phyloP scores from a whole-genome alignment of 2,113 vertebrate species.

The Vombatus ursinus region DNA sequence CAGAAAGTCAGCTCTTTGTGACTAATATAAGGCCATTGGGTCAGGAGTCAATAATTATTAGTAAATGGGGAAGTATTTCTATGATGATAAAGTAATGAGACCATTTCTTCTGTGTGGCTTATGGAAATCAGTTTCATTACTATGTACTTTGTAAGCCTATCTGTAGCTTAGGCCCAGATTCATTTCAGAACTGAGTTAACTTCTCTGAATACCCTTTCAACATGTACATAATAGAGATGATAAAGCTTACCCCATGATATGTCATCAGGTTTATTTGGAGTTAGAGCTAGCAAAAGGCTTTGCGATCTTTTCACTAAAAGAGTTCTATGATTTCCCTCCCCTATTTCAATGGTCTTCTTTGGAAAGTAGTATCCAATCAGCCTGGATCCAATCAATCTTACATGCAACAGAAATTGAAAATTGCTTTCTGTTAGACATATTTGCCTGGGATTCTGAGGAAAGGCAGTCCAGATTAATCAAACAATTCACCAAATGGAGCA shows the following conservation, averaged over 20 bases:
- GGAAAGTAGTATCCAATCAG: conserved; percentile 37
- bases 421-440: background rate
- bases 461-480: background rate
- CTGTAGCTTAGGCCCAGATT: background rate
- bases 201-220: conserved; percentile 18
- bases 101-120: background rate
- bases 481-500: background rate
- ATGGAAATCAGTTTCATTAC: background rate
- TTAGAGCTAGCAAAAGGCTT: conserved; percentile 12
- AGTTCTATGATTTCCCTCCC: conserved; percentile 6
- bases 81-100: background rate
- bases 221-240: background rate
- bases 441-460: conserved; percentile 5
- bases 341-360: background rate
- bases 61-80: background rate
- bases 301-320: background rate
- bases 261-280: background rate
- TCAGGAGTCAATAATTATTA: background rate
- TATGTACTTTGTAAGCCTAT: background rate
- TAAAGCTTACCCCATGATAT: background rate
- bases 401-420: conserved; percentile 8
- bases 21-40: background rate
- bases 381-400: conserved; percentile 24
- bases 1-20: background rate
- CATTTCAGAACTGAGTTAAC: background rate